Evolutionary conservation across 2,888 invertebrate species (phyloP).

Genomic region (Tetragonula carbonaria): DNA sequence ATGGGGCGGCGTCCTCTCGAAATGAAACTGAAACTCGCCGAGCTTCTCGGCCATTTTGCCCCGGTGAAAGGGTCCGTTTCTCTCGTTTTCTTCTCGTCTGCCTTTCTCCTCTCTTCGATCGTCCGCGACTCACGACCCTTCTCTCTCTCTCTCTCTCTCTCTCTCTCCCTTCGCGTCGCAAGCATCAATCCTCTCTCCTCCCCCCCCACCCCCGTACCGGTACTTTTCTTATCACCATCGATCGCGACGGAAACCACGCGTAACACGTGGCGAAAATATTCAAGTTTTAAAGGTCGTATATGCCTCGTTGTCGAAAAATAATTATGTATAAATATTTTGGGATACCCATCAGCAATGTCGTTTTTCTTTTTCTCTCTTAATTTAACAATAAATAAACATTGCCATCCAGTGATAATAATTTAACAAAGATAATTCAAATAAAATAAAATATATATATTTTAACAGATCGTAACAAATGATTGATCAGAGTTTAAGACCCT

Average conservation of each 20-base stretch:
- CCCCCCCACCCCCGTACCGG: too few species aligned
- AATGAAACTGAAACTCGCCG: constrained; percentile 59
- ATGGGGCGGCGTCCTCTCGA: constrained; percentile 52
- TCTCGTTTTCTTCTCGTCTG: constrained; percentile 6
- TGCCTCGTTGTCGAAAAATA: not conserved
- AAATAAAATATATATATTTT: too few species aligned
- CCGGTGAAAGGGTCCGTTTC: constrained; percentile 38
- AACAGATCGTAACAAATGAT: too few species aligned
- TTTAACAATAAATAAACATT: too few species aligned
- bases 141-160: too few species aligned
- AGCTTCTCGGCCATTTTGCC: constrained; percentile 48
- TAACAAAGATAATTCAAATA: too few species aligned
- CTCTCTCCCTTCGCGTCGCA: too few species aligned
- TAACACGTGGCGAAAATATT: not conserved
- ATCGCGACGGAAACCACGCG: constrained; percentile 1
- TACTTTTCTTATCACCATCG: constrained; percentile 46
- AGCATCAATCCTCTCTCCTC: too few species aligned
- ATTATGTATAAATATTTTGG: too few species aligned
- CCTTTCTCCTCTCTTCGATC: constrained; percentile 16
- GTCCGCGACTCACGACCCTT: not conserved
- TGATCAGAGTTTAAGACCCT: too few species aligned
- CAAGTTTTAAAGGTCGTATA: not conserved
- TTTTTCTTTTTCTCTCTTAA: too few species aligned
- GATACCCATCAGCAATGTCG: not conserved
- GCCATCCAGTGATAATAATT: too few species aligned